These are phyloP conservation scores for Eupleurogrammus muticus DNA, from an alignment of 2,797 vertebrate species.

Conservation along the genomic window DNA sequence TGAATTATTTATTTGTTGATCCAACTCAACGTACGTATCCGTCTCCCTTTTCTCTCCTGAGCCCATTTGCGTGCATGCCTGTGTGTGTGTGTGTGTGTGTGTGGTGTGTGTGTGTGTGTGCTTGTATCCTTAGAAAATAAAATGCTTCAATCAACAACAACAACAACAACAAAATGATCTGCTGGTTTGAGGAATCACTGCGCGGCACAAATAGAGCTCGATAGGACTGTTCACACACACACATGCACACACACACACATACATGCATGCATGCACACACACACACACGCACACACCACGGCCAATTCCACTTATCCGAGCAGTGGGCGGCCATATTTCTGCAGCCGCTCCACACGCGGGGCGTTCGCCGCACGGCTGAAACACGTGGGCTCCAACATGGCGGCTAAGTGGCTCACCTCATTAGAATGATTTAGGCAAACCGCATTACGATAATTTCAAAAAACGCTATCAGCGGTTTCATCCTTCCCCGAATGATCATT, in stretches of 20 bases:
- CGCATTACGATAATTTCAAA: slow-evolving; percentile 72
- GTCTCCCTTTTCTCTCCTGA: slow-evolving; percentile 59
- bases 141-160: slow-evolving; percentile 71
- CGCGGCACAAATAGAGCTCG: slow-evolving; percentile 40
- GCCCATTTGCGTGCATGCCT: slow-evolving; percentile 56
- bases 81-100: slow-evolving; percentile 38
- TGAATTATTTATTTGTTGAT: slow-evolving; percentile 85
- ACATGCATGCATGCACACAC: slow-evolving; percentile 14
- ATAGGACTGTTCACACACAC: slow-evolving; percentile 41
- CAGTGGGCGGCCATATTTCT: slow-evolving; percentile 63
- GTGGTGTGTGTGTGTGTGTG: slow-evolving; percentile 12
- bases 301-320: slow-evolving; percentile 50
- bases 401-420: slow-evolving; percentile 71
- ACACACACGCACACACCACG: slow-evolving; percentile 24
- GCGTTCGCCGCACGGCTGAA: slow-evolving; percentile 45
- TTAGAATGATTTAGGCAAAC: slow-evolving; percentile 78
- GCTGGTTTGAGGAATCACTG: slow-evolving; percentile 56
- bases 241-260: slow-evolving; percentile 24
- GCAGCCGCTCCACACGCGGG: slow-evolving; percentile 33
- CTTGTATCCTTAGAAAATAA: slow-evolving; percentile 67
- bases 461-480: slow-evolving; percentile 71
- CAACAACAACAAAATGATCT: slow-evolving; percentile 70
- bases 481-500: slow-evolving; percentile 75
- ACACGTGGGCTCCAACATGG: slow-evolving; percentile 53
- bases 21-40: slow-evolving; percentile 67